phyloP scores from a whole-genome alignment of 1,140 invertebrate genomes.

The Vollenhovia emeryi region DNA sequence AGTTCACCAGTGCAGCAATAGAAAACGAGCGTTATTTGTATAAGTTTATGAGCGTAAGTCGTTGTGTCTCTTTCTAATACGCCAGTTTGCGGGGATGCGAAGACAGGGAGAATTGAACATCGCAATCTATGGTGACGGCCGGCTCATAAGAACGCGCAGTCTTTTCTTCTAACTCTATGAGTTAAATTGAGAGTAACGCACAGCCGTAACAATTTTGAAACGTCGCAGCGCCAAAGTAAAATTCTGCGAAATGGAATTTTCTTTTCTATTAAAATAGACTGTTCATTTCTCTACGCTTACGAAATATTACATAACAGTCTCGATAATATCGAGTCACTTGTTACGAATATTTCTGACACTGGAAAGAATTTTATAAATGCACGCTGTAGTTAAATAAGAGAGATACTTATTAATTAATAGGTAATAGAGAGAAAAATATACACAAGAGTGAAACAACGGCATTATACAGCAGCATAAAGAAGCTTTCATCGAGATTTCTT shows the following conservation, averaged over 20 bases:
- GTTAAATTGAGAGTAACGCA: background rate
- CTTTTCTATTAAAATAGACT: background rate
- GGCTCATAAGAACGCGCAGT: too few species aligned
- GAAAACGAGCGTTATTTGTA: too few species aligned
- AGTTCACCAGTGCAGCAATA: too few species aligned
- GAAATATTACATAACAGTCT: background rate
- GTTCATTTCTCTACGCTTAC: background rate
- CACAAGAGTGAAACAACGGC: background rate
- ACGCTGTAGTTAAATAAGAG: background rate
- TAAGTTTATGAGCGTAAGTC: too few species aligned
- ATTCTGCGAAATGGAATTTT: background rate
- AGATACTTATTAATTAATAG: background rate
- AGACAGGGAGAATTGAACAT: too few species aligned
- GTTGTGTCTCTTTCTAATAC: too few species aligned
- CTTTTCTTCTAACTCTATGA: too few species aligned
- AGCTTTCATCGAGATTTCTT: background rate
- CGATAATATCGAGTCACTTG: background rate
- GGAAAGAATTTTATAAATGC: background rate
- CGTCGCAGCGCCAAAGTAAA: background rate
- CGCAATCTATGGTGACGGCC: too few species aligned
- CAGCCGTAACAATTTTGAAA: background rate
- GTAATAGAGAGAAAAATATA: background rate
- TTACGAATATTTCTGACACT: background rate
- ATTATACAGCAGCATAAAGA: background rate
- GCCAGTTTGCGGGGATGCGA: too few species aligned